Evolutionary conservation across 30 jellyfish, hydroid and myxozoan species (phyloP).

Genomic region (Pseudorhiza aurosa): DNA sequence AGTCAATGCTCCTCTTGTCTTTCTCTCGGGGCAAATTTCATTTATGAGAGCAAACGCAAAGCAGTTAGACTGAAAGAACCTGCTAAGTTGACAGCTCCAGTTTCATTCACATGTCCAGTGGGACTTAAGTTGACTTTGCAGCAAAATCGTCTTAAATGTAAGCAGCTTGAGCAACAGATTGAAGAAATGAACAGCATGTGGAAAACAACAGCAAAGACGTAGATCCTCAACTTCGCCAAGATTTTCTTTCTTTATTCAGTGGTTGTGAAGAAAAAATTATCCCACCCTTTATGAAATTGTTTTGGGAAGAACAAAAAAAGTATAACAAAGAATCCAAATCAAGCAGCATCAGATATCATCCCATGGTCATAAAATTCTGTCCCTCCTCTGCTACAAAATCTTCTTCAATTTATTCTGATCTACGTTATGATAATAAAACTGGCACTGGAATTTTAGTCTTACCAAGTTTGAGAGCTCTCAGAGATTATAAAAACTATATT

Average conservation of each 20-base stretch:
- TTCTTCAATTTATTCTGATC: conserved; percentile 27
- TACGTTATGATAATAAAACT: conserved; percentile 8
- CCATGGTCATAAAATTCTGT: conserved; percentile 28
- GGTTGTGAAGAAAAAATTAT: conserved; percentile 36
- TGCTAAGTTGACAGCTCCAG: conserved; percentile 51
- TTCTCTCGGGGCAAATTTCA: no score
- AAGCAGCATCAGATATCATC: conserved; percentile 18
- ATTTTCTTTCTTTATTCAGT: conserved; percentile 9
- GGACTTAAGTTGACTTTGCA: conserved; percentile 35
- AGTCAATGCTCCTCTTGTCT: no score
- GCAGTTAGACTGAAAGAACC: no score
- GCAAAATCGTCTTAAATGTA: conserved; percentile 20
- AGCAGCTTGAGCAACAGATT: conserved; percentile 42
- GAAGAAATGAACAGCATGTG: conserved; percentile 32
- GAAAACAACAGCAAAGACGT: conserved; percentile 2
- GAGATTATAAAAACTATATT: conserved; percentile 29
- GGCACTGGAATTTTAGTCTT: conserved; percentile 31
- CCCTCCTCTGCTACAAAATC: conserved; percentile 36
- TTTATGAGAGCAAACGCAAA: no score
- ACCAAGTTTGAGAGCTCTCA: conserved; percentile 38
- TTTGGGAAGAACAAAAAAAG: conserved; percentile 65
- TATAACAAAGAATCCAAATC: conserved; percentile 13
- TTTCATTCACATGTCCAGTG: conserved; percentile 21
- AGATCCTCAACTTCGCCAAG: conserved; percentile 18
- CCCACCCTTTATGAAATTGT: conserved; percentile 63